phyloP scores from a whole-genome alignment of 2,888 invertebrate genomes.

The Dioctria rufipes region DNA sequence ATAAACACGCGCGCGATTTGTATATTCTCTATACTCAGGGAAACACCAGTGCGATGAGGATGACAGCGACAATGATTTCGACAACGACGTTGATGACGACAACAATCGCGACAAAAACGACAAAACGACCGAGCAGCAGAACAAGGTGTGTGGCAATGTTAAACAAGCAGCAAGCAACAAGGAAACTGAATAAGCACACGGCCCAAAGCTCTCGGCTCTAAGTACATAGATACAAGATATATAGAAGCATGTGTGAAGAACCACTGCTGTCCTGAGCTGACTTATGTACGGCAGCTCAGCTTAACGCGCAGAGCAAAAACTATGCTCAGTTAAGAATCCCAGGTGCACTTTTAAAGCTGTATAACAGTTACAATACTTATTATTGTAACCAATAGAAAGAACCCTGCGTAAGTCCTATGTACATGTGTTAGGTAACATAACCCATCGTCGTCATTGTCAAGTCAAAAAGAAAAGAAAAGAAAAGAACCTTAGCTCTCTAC shows the following conservation, averaged over 20 bases:
- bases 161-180: constrained; percentile 40
- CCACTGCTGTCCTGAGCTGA: constrained; percentile 7
- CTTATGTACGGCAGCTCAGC: constrained; percentile 20
- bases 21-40: too few relatives aligned
- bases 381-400: constrained; percentile 46
- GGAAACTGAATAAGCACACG: constrained; percentile 19
- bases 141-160: constrained; percentile 54
- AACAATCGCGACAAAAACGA: constrained; percentile 2
- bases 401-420: constrained; percentile 14
- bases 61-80: background rate
- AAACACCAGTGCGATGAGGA: too few relatives aligned
- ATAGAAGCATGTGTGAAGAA: constrained; percentile 15
- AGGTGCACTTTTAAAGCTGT: constrained; percentile 4
- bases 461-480: background rate
- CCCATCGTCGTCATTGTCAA: constrained; percentile 32
- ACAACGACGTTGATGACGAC: constrained; percentile 19
- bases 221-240: background rate
- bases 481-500: constrained; percentile 13
- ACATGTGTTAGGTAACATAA: constrained; percentile 29
- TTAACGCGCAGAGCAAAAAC: background rate
- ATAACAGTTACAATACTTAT: constrained; percentile 29
- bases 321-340: constrained; percentile 4
- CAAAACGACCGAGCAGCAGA: constrained; percentile 31
- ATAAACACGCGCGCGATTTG: background rate
- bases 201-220: constrained; percentile 37